Base-by-base conservation (phyloP, 2,888 invertebrate species). In the Eilema sororculum region DNA sequence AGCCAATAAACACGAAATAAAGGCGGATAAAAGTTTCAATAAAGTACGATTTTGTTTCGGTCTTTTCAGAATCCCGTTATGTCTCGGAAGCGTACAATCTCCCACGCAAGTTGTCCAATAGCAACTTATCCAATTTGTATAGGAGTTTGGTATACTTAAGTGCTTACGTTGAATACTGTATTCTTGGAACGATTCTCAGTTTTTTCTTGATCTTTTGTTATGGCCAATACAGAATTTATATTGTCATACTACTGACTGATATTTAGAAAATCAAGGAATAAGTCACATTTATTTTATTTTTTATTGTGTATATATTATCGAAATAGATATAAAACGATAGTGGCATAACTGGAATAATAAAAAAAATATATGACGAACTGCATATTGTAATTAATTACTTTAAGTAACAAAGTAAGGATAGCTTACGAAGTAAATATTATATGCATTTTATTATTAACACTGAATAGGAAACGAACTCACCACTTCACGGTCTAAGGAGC, bases 1-100 rank as follows among this genome's bases (percentile, higher is more conserved):
- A 72, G 69, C 30, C 37, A 65, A 72, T 81, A 76, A 81, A 78
- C 81, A 81, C 78, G 64, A 76, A 78, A 78, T 78, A 72, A 69
- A 74, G 68, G 46, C 58, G 59, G 58, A 80, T 74, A 80, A 78
- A 80, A 80, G 77, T 78, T 79, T 78, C 79, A 69, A 81, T 81
- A 81, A 75, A 78, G 73, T 71, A 81, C 79, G 68, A 81, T 77
- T 80, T 72, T 58, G 68, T 72, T 73, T 73, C 77, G 56, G 72
- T 78, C 75, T 73, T 61, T n/a, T 65, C 67, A 60, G 64, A 73
- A 75, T 73, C 65, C 67, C 60, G 69, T 73, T 73, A 73, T 59
- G 22, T 65, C 30, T 67, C 63, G 58, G 10, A 74, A 61, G 33
- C 62, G 68, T 72, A 74, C 65, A 65, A 67, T 56, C 62, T 10